phyloP scores from a whole-genome alignment of 2,797 vertebrate genomes.

The Danio aesculapii region DNA sequence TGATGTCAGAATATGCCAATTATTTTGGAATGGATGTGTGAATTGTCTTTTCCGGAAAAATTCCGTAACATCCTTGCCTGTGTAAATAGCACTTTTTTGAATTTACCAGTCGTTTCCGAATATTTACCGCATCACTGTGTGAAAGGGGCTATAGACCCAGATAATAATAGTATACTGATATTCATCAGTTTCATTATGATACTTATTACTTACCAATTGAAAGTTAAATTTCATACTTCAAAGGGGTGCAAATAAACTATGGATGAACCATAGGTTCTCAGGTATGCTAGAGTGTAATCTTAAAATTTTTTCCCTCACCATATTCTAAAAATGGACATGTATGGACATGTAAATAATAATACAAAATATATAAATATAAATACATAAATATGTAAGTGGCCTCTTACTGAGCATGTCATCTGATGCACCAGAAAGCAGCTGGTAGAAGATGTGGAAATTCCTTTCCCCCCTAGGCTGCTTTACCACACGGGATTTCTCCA shows the following conservation, averaged over 20 bases:
- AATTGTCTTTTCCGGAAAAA: too few species aligned
- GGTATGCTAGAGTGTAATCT: background rate
- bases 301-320: constrained; percentile 61
- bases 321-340: background rate
- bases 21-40: too few species aligned
- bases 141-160: too few species aligned
- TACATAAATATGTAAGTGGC: background rate
- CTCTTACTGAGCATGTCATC: constrained; percentile 93
- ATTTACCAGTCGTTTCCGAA: too few species aligned
- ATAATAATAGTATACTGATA: too few species aligned
- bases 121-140: too few species aligned
- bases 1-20: too few species aligned
- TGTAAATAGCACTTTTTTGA: too few species aligned
- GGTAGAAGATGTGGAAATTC: constrained; percentile 99
- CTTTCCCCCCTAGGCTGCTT: constrained; percentile 97
- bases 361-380: too few species aligned
- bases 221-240: constrained; percentile 68
- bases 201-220: background rate
- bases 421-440: constrained; percentile 93
- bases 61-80: too few species aligned
- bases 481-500: constrained; percentile 98
- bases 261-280: background rate
- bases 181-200: too few species aligned
- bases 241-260: constrained; percentile 61
- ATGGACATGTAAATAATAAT: too few species aligned